A percentile compares a stretch with the other conserved stretches of the same genome.
These are phyloP conservation scores for Crematogaster levior DNA, from an alignment of 2,888 invertebrate species.

Conservation along the genomic window DNA sequence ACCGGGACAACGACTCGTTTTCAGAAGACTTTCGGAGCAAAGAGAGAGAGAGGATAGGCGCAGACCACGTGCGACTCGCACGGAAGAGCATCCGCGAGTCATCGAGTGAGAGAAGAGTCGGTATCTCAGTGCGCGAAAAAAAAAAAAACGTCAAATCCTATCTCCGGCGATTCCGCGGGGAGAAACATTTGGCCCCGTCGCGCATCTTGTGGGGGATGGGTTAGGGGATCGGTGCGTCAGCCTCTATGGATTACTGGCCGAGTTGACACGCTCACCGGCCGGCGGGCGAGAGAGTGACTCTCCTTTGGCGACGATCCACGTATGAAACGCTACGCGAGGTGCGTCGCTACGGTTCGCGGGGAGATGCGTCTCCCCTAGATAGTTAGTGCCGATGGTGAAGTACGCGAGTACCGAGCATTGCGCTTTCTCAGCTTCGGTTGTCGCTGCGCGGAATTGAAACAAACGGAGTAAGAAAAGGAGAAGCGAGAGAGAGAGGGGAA, in stretches of 20 bases:
- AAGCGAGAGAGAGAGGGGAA: neutral
- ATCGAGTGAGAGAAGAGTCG: neutral
- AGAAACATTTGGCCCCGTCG: neutral
- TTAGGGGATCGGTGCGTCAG: conserved; percentile 37
- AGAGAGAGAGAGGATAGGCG: neutral
- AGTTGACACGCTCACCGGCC: conserved; percentile 65
- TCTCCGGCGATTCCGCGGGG: neutral
- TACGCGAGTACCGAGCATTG: conserved; percentile 23
- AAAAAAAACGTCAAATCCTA: neutral
- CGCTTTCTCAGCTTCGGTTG: neutral
- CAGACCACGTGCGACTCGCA: conserved; percentile 33
- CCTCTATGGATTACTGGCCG: conserved; percentile 68
- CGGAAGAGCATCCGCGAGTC: neutral
- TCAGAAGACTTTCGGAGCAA: neutral
- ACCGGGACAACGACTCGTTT: conserved; percentile 2
- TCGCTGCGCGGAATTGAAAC: neutral
- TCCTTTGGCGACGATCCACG: conserved; percentile 56
- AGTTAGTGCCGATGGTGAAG: conserved; percentile 71
- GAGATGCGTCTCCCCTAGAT: conserved; percentile 75
- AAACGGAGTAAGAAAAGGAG: neutral
- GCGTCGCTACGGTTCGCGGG: conserved; percentile 74
- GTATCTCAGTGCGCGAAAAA: neutral
- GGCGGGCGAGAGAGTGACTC: conserved; percentile 37
- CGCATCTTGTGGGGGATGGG: conserved; percentile 44
- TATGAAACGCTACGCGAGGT: conserved; percentile 79